A percentile compares a stretch with the other conserved stretches of the same genome.
These are phyloP conservation scores for Spilogale gracilis DNA, from an alignment of 2,113 vertebrate species.

Conservation along the genomic window DNA sequence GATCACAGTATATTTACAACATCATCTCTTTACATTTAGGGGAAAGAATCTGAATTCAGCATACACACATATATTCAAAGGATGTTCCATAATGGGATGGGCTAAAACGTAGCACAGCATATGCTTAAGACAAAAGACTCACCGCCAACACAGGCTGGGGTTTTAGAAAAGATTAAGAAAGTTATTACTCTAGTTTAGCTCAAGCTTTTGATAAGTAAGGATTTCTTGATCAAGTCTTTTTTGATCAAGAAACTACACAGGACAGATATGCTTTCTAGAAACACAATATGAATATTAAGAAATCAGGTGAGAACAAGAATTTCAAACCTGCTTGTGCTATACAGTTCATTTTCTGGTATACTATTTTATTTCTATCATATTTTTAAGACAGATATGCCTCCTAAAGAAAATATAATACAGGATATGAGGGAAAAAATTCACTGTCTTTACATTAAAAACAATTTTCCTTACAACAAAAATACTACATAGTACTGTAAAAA, in stretches of 20 bases:
- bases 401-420: conserved; percentile 23
- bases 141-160: background rate
- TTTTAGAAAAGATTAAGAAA: conserved; percentile 25
- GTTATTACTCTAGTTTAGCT: background rate
- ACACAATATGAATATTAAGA: background rate
- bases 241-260: background rate
- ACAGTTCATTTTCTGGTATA: conserved; percentile 49
- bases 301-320: conserved; percentile 1
- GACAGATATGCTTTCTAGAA: background rate
- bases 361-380: conserved; percentile 19
- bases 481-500: background rate
- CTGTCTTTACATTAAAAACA: background rate
- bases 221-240: background rate
- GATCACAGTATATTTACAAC: conserved; percentile 15
- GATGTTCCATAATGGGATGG: background rate
- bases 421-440: background rate
- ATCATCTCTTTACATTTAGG: conserved; percentile 29
- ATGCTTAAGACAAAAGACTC: conserved; percentile 24
- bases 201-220: conserved; percentile 25
- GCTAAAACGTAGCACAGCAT: conserved; percentile 12
- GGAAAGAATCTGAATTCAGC: background rate
- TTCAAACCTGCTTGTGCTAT: background rate
- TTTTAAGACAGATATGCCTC: background rate
- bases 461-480: background rate
- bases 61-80: background rate